A percentile compares a stretch with the other conserved stretches of the same genome.
Evolutionary conservation across 2,888 invertebrate genomes (phyloP).

Genomic region (Brenthis hecate): DNA sequence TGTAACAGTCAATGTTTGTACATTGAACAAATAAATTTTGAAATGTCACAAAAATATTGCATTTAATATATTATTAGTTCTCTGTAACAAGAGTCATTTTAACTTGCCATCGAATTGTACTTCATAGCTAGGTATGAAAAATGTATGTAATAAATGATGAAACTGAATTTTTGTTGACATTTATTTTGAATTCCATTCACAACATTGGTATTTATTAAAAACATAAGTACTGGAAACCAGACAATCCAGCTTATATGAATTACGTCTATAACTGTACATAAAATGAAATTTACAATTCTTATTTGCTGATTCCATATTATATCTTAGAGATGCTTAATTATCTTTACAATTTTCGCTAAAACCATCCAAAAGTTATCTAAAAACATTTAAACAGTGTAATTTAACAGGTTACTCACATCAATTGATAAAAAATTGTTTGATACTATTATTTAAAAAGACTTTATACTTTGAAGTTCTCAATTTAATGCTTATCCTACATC

Average conservation of each 20-base stretch:
- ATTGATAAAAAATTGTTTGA: no score
- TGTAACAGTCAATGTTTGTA: conserved; percentile 10
- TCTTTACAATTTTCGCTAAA: no score
- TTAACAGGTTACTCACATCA: no score
- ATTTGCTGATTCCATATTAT: no score
- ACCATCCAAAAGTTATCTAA: no score
- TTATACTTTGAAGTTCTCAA: no score
- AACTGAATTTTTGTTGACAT: conserved; percentile 23
- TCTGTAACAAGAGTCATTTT: conserved; percentile 26
- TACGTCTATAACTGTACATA: neutral
- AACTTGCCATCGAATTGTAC: conserved; percentile 48
- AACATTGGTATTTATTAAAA: neutral
- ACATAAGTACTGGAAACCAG: neutral
- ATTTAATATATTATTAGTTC: conserved; percentile 37
- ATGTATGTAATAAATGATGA: conserved; percentile 30
- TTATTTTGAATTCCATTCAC: conserved; percentile 7
- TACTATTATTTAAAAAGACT: no score
- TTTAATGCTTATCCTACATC: no score
- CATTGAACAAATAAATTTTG: conserved; percentile 24
- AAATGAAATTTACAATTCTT: no score
- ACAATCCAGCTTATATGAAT: neutral
- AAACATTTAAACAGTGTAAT: no score
- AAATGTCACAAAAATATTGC: conserved; percentile 32
- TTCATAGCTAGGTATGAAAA: conserved; percentile 39
- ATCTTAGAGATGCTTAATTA: no score